Evolutionary conservation across 2,888 invertebrate genomes (phyloP), one percentile per base, ranked within the genome.

Genomic region (Pammene aurita): DNA sequence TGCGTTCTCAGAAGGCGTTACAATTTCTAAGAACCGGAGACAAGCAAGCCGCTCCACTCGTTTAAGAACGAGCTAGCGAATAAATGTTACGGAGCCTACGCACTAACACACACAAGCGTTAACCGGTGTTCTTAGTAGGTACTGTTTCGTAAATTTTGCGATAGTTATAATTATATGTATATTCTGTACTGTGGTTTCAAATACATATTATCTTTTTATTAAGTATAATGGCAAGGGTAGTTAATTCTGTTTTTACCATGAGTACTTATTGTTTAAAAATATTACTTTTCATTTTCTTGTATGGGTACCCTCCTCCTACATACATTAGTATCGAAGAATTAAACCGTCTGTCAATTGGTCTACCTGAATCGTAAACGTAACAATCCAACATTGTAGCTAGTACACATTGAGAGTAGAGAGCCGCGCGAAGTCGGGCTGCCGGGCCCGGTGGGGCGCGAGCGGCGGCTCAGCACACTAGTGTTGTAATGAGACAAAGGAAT

Each of bases 1-100:
- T 88, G 83, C 85, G 86, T 92, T 92, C 93, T 83, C 83, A 92
- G 93, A 93, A 93, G 91, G 91, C 92, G 89, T 92, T 90, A 92
- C 88, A 90, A 87, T 89, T 93, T 93, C 92, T 85, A 82, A 92
- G 90, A 92, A 93, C 81, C 83, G 84, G 86, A 87, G 90, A 90
- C 91, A 90, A 88, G 86, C 86, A 83, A 89, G 83, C 86, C 84
- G 85, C 84, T 86, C 83, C 77, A 81, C 81, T 85, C 84, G 83
- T 84, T 84, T 84, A 80, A 78, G 84, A 87, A 84, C 84, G 84
- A 84, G 79, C 83, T 80, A 85, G 86, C 86, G 88, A 89, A 89
- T 88, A 88, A 86, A 81, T 84, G 84, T 82, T 80, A 63, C 66
- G 42, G 66, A 62, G 61, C 72, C 80, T 86, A 88, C 88, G 85